These are phyloP conservation scores for Chionoecetes opilio DNA, from an alignment of 1,140 invertebrate genomes.

Conservation along the genomic window DNA sequence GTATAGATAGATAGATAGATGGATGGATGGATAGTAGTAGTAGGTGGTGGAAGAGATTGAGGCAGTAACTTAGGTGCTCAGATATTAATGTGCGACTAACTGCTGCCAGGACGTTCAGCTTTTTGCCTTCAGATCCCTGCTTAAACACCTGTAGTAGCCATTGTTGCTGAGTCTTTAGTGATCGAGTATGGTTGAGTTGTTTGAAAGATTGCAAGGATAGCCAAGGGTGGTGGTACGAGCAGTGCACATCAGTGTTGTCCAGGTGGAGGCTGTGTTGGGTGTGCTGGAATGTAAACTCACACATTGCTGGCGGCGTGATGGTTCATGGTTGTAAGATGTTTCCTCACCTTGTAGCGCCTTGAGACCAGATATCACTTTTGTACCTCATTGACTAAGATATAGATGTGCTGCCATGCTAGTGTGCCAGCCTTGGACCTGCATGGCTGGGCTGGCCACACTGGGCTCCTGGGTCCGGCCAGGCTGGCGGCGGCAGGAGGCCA, in stretches of 20 bases:
- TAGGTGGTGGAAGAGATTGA: too few species aligned
- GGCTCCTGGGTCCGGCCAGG: background rate
- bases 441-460: background rate
- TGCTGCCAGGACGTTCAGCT: too few species aligned
- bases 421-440: background rate
- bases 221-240: too few species aligned
- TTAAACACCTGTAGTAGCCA: too few species aligned
- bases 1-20: too few species aligned
- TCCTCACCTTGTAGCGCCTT: conserved; percentile 51
- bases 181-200: background rate
- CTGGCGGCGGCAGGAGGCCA: background rate
- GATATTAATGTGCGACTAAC: too few species aligned
- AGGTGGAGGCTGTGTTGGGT: background rate
- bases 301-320: conserved; percentile 36
- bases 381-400: background rate
- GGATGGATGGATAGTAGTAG: too few species aligned
- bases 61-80: too few species aligned
- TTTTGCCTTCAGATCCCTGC: too few species aligned
- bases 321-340: conserved; percentile 64
- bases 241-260: background rate
- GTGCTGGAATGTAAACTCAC: background rate
- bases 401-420: background rate
- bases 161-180: too few species aligned
- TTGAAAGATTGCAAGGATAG: background rate
- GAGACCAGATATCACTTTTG: conserved; percentile 52